Base-by-base conservation (phyloP, 2,113 vertebrate species). In the Erinaceus europaeus region DNA sequence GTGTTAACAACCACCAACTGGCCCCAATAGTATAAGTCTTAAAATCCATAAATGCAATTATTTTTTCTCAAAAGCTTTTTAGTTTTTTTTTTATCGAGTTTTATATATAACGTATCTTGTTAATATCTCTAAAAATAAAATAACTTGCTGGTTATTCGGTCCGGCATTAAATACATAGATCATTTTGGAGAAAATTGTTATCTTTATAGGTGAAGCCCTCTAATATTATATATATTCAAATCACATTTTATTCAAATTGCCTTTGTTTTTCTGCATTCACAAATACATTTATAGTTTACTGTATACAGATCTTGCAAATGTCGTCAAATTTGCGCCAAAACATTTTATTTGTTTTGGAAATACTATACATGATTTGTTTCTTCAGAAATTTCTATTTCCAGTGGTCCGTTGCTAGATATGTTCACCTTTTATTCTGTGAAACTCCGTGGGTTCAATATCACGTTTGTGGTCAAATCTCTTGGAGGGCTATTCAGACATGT, bases 211-310 rank as follows among this genome's bases (percentile, higher is more conserved):
- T 10, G n/a, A 25, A 7, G 9, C 29, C 11, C 65, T 80, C 3
- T 2, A 50, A n/a, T n/a, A n/a, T n/a, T n/a, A n/a, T n/a, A n/a
- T n/a, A n/a, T n/a, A n/a, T n/a, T n/a, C n/a, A n/a, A n/a, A n/a
- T n/a, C n/a, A n/a, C n/a, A n/a, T n/a, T n/a, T n/a, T n/a, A n/a
- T n/a, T n/a, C n/a, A n/a, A n/a, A n/a, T 74, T 75, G 40, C n/a
- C 0, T 48, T 76, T 71, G 12, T n/a, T 17, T 80, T 14, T 4
- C 69, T 76, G n/a, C 38, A 36, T 83, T n/a, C n/a, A n/a, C n/a
- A 71, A 73, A 10, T 25, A 9, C 23, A 46, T 79, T 74, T 76
- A 8, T 67, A n/a, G 23, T 32, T 80, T 87, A 71, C 15, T 64
- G 10, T 4, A 34, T 29, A 10, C 11, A 50, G 14, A 64, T 79